Evolutionary conservation across 2,113 vertebrate species (phyloP).

Genomic region (Tragelaphus strepsiceros): DNA sequence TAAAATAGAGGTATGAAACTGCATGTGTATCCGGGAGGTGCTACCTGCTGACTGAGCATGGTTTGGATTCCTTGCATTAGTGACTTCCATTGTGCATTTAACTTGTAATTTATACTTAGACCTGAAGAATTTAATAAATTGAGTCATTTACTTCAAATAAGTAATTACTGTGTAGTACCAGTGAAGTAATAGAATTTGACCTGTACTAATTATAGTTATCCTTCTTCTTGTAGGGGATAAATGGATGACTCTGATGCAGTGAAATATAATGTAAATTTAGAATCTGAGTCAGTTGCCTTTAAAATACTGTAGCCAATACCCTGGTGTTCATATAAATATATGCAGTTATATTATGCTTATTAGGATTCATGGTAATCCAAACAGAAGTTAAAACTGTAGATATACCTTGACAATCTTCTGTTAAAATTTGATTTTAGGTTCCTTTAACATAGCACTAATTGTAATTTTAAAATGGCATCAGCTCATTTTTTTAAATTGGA

Average conservation of each 20-base stretch:
- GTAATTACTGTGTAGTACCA: neutral
- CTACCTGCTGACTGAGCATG: neutral
- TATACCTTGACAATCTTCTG: neutral
- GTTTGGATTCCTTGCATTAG: neutral
- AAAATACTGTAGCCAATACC: neutral
- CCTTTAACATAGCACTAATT: constrained; percentile 6
- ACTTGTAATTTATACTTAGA: neutral
- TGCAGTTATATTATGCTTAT: neutral
- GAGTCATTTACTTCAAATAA: constrained; percentile 4
- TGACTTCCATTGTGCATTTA: neutral
- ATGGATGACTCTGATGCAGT: neutral
- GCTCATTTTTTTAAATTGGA: neutral
- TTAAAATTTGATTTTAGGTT: constrained; percentile 2
- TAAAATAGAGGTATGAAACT: neutral
- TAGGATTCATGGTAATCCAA: neutral
- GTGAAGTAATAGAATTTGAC: neutral
- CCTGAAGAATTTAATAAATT: neutral
- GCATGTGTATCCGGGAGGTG: neutral
- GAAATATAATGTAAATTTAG: neutral
- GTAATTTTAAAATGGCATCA: constrained; percentile 18
- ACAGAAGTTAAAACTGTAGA: neutral
- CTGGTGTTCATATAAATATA: neutral
- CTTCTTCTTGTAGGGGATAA: neutral
- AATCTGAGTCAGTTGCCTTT: neutral
- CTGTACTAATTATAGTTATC: neutral